These are phyloP conservation scores for Fregetta grallaria DNA, from an alignment of 2,113 vertebrate species.

Conservation along the genomic window DNA sequence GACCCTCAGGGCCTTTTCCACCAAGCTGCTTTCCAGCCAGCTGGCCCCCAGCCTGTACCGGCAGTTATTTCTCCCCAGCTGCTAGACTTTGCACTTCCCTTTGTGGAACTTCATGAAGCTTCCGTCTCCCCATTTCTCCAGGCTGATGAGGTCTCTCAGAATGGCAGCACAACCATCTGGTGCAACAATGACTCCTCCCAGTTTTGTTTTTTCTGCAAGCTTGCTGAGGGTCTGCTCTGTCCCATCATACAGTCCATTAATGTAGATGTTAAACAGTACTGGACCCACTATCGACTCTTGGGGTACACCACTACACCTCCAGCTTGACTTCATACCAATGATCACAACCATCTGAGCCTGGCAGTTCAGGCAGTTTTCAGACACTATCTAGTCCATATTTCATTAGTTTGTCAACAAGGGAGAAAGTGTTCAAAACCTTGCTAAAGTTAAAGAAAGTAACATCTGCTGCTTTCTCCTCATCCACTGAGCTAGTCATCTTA, in stretches of 20 bases:
- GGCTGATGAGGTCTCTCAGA: not conserved
- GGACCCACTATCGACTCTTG: not conserved
- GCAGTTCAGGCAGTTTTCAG: not conserved
- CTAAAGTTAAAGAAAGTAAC: not conserved
- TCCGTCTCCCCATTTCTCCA: not conserved
- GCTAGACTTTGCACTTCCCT: not conserved
- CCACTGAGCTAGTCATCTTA: not conserved
- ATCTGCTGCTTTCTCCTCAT: not conserved
- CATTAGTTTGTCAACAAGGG: not conserved
- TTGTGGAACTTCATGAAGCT: not conserved
- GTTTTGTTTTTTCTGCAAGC: not conserved
- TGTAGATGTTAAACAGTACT: not conserved
- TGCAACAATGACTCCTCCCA: not conserved
- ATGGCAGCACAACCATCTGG: not conserved
- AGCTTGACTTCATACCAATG: not conserved
- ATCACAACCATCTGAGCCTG: not conserved
- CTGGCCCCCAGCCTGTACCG: not conserved
- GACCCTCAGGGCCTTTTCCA: not conserved
- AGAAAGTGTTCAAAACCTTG: not conserved
- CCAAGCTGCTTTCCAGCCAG: not conserved
- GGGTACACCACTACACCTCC: not conserved
- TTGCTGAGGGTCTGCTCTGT: not conserved
- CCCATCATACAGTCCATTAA: not conserved
- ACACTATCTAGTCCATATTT: not conserved
- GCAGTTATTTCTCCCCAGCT: not conserved